phyloP scores from a whole-genome alignment of 2,797 vertebrate species.

The Halcyon chelicuti region DNA sequence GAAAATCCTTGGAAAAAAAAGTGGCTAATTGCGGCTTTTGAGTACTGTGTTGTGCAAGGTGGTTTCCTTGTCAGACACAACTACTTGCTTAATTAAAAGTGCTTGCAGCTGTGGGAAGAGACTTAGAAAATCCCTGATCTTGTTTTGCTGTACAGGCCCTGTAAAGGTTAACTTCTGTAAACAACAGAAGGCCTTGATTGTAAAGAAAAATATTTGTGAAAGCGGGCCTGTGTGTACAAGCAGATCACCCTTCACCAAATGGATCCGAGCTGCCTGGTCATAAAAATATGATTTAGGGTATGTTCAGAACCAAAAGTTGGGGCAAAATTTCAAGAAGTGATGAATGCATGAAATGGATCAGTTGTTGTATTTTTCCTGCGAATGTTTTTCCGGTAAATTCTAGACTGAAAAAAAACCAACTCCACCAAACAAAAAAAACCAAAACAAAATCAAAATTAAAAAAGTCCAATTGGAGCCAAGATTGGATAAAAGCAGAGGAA shows the following conservation, averaged over 20 bases:
- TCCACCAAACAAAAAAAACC: too few relatives aligned
- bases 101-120: neutral
- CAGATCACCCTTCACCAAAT: neutral
- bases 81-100: neutral
- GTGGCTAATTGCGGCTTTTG: neutral
- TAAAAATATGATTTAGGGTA: neutral
- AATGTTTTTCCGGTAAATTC: neutral
- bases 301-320: neutral
- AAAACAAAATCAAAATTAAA: too few relatives aligned
- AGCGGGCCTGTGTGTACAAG: neutral
- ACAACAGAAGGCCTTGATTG: neutral
- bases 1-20: neutral
- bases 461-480: neutral
- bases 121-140: neutral
- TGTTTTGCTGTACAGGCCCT: neutral
- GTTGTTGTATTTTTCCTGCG: neutral
- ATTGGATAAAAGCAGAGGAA: neutral
- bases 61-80: neutral
- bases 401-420: neutral
- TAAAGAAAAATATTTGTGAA: neutral
- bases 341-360: neutral
- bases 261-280: neutral
- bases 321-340: neutral
- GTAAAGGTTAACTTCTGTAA: neutral
- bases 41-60: neutral